Conservation (phyloP, 2,113 vertebrate species). For the Eretmodus cyanostictus region DNA sequence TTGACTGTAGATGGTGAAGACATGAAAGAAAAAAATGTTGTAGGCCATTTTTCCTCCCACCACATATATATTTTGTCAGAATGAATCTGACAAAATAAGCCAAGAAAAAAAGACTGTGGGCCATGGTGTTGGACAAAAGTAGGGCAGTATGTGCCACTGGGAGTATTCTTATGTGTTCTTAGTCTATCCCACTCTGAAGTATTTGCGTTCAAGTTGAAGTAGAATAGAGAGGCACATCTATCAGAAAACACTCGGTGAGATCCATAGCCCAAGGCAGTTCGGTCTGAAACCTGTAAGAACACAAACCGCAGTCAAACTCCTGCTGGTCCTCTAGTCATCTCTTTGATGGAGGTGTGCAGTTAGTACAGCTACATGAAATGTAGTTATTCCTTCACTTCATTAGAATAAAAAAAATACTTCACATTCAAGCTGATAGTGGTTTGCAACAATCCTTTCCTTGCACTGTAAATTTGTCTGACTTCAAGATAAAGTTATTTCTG, state of each 20-base stretch:
- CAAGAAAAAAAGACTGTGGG: conserved; percentile 7
- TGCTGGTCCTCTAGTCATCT: background rate
- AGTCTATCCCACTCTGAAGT: conserved; percentile 43
- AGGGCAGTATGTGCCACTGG: conserved; percentile 47
- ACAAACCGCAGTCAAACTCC: background rate
- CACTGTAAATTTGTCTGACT: background rate
- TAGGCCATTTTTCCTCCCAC: background rate
- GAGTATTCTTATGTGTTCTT: conserved; percentile 47
- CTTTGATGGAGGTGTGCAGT: background rate
- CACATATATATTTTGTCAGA: background rate
- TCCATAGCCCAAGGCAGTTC: conserved; percentile 36
- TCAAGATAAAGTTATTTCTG: background rate
- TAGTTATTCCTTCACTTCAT: background rate
- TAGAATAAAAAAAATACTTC: background rate
- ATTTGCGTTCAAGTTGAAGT: conserved; percentile 32
- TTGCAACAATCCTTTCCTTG: background rate
- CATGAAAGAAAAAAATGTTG: conserved; percentile 16
- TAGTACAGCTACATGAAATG: background rate
- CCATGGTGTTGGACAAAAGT: conserved; percentile 31
- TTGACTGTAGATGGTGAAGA: background rate
- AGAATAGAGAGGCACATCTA: conserved; percentile 46
- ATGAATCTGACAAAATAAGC: conserved; percentile 5
- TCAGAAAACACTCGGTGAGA: conserved; percentile 50
- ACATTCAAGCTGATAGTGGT: background rate
- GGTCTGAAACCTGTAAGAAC: conserved; percentile 14